Base-by-base conservation (phyloP, 2,113 vertebrate genomes). In the Mugil cephalus region DNA sequence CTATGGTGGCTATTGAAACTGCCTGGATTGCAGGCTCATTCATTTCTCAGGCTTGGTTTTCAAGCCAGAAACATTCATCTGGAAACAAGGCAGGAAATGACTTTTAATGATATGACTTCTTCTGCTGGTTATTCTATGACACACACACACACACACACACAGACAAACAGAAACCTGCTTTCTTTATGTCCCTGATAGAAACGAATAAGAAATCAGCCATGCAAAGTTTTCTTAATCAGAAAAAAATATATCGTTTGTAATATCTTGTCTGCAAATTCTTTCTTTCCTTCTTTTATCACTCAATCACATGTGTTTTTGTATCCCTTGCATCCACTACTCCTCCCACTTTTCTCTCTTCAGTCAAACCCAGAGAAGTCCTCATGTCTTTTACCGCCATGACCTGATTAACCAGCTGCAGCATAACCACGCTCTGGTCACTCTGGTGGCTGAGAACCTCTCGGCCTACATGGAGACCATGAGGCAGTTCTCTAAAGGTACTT, bases 321-420 rank as follows among this genome's bases (percentile, higher is more conserved):
- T n/a, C 21, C 42, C 8, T 13, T 36, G 35, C 17, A 47, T 62
- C 69, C 47, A 72, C 36, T 24, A 12, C 48, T 45, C 53, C 55
- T 80, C 46, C 71, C 51, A 19, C 48, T 87, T 14, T 79, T 84
- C 14, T 68, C 12, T 79, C 71, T 74, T 56, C 90, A 99, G 98
- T 94, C 98, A 99, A 94, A 98, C 97, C 40, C 98, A 99, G 91
- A 91, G 98, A 90, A 99, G 97, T 89, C 97, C 98, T 35, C 98
- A 99, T 56, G 97, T 99, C 51, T 99, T 99, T 93, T 99, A 99
- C 86, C 97, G 98, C 40, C 98, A 99, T 87, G 98, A 99, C 80
- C 95, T 99, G 94, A 99, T 99, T 88, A 99, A 99, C 95, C 98
- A 99, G 88, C 95, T 99, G 78, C 98, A 99, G 94, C 97, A 99